Evolutionary conservation across 2,113 vertebrate species (phyloP).

Genomic region (Phalacrocorax carbo): DNA sequence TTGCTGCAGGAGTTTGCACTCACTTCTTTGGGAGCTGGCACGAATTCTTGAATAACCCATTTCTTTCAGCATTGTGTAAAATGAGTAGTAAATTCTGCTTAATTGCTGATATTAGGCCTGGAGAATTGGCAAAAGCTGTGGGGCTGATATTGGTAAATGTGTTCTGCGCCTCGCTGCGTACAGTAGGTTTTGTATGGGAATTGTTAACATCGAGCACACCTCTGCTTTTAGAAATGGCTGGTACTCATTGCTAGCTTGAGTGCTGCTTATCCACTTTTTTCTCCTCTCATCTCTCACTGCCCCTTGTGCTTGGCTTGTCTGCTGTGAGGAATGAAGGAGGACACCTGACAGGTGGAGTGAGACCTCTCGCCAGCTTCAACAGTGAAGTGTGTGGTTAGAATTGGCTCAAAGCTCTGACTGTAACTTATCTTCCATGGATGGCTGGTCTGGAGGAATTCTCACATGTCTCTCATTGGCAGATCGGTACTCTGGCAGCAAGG

Average conservation of each 20-base stretch:
- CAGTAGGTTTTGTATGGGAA: not conserved
- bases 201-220: not conserved
- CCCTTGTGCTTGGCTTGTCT: rapidly evolving
- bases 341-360: not conserved
- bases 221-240: not conserved
- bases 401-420: rapidly evolving
- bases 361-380: not conserved
- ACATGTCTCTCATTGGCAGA: not conserved
- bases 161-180: not conserved
- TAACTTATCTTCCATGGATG: not conserved
- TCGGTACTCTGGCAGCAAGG: rapidly evolving
- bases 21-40: not conserved
- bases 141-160: not conserved
- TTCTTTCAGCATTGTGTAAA: not conserved
- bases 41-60: not conserved
- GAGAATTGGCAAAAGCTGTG: not conserved
- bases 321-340: rapidly evolving
- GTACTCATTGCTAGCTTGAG: rapidly evolving
- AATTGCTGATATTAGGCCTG: not conserved
- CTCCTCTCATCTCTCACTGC: not conserved
- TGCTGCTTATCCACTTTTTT: not conserved
- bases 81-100: not conserved
- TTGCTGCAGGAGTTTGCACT: slow-evolving; percentile 3
- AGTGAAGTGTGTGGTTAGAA: not conserved
- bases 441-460: slow-evolving; percentile 1